A percentile compares a stretch with the other conserved stretches of the same genome.
Evolutionary conservation across 2,888 invertebrate genomes (phyloP).

Genomic region (Dryadula phaetusa): DNA sequence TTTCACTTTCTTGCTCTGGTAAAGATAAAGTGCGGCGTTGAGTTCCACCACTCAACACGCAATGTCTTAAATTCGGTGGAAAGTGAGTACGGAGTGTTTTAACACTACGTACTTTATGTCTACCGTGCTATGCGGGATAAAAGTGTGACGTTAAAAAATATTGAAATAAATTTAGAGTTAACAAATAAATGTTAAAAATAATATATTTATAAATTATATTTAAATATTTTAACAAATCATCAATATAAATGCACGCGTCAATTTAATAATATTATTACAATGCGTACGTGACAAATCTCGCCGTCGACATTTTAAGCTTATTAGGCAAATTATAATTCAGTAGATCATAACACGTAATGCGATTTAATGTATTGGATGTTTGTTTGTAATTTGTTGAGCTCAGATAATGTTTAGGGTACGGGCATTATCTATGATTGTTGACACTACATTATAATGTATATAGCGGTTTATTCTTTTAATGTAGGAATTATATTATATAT

Average conservation of each 20-base stretch:
- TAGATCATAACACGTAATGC: slow-evolving; percentile 32
- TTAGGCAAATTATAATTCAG: slow-evolving; percentile 26
- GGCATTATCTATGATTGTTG: slow-evolving; percentile 11
- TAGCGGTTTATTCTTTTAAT: background rate
- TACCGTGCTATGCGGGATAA: too few species aligned
- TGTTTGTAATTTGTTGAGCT: slow-evolving; percentile 25
- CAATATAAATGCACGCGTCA: background rate
- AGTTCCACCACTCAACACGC: too few species aligned
- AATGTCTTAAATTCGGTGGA: too few species aligned
- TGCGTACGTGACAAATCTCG: slow-evolving; percentile 24
- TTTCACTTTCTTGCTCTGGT: too few species aligned
- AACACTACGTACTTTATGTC: too few species aligned
- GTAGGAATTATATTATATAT: background rate
- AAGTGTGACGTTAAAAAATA: too few species aligned
- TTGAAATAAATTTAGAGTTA: too few species aligned
- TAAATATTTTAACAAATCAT: background rate
- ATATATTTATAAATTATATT: too few species aligned
- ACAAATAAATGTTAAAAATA: too few species aligned
- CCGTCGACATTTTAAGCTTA: slow-evolving; percentile 27
- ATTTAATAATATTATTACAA: slow-evolving; percentile 7
- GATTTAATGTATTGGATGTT: slow-evolving; percentile 22
- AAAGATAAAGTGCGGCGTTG: too few species aligned
- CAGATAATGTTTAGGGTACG: slow-evolving; percentile 5
- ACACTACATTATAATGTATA: background rate
- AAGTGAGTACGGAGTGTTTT: too few species aligned